Evolutionary conservation across 2,113 vertebrate species (phyloP).

Genomic region (Epinephelus lanceolatus): DNA sequence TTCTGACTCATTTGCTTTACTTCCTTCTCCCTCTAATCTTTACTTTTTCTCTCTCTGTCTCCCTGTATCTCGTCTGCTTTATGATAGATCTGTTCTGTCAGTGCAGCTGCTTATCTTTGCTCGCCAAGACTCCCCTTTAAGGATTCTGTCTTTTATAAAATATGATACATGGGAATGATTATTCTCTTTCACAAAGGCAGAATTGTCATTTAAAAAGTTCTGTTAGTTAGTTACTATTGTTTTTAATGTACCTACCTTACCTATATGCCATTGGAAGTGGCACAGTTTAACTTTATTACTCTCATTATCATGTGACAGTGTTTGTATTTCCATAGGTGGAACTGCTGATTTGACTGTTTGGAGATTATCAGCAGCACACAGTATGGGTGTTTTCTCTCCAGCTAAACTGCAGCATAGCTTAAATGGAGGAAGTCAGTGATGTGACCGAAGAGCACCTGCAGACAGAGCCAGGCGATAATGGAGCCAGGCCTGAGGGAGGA

Average conservation of each 20-base stretch:
- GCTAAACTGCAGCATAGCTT: slow-evolving; percentile 17
- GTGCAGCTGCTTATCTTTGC: slow-evolving; percentile 64
- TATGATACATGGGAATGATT: slow-evolving; percentile 35
- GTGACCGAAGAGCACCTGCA: slow-evolving; percentile 57
- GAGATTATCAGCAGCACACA: slow-evolving; percentile 2
- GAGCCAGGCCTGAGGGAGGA: slow-evolving; percentile 65
- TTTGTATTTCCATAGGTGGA: not conserved
- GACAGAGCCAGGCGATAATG: slow-evolving; percentile 72
- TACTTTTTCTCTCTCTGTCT: slow-evolving; percentile 29
- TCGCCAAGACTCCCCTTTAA: slow-evolving; percentile 42
- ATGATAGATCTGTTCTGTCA: slow-evolving; percentile 72
- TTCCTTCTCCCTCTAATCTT: not conserved
- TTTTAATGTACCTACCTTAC: not conserved
- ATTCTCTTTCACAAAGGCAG: slow-evolving; percentile 13
- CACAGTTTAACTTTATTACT: not conserved
- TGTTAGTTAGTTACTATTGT: not conserved
- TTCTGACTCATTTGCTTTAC: slow-evolving; percentile 53
- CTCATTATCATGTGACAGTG: not conserved
- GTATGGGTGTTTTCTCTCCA: slow-evolving; percentile 17
- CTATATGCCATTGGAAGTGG: not conserved
- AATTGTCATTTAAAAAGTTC: slow-evolving; percentile 20
- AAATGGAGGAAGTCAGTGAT: slow-evolving; percentile 56
- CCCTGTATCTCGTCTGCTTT: slow-evolving; percentile 40
- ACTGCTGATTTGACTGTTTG: slow-evolving; percentile 4
- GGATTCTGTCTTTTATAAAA: slow-evolving; percentile 42